A percentile compares a stretch with the other conserved stretches of the same genome.
Conservation (phyloP, 2,113 vertebrate species). For the Formicarius rufipectus region DNA sequence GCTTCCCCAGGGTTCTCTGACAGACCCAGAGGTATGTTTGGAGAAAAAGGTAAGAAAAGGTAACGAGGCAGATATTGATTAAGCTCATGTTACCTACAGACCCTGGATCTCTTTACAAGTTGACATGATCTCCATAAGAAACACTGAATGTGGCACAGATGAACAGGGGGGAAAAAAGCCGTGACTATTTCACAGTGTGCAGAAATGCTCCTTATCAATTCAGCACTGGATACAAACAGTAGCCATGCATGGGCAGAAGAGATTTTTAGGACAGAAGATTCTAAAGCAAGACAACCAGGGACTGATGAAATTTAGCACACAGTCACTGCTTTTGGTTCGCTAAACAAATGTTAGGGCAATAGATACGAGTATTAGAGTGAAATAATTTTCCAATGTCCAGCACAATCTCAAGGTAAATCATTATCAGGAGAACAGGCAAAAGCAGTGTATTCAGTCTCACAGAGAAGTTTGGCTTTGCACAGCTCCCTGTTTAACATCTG, state of each 20-base stretch:
- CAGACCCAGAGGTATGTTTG: not conserved
- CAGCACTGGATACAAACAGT: not conserved
- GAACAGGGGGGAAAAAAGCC: not conserved
- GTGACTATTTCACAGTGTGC: not conserved
- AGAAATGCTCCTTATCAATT: not conserved
- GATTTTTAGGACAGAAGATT: not conserved
- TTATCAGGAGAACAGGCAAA: not conserved
- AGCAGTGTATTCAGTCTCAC: not conserved
- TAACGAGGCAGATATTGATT: not conserved
- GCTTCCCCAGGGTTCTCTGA: not conserved
- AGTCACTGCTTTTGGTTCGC: not conserved
- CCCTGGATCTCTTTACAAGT: not conserved
- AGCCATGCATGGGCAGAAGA: not conserved
- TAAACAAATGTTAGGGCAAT: not conserved
- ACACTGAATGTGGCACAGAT: not conserved
- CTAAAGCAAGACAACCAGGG: not conserved
- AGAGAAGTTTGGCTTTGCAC: not conserved
- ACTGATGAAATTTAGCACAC: not conserved
- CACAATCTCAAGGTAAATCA: not conserved
- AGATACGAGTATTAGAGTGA: not conserved
- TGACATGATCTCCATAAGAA: not conserved
- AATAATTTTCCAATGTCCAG: not conserved
- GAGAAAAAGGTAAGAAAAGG: not conserved
- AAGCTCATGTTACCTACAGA: not conserved
- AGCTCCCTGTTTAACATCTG: not conserved